Evolutionary conservation across 2,797 vertebrate species (phyloP), one percentile per base, ranked within the genome.

Genomic region (Rhinichthys osculus): DNA sequence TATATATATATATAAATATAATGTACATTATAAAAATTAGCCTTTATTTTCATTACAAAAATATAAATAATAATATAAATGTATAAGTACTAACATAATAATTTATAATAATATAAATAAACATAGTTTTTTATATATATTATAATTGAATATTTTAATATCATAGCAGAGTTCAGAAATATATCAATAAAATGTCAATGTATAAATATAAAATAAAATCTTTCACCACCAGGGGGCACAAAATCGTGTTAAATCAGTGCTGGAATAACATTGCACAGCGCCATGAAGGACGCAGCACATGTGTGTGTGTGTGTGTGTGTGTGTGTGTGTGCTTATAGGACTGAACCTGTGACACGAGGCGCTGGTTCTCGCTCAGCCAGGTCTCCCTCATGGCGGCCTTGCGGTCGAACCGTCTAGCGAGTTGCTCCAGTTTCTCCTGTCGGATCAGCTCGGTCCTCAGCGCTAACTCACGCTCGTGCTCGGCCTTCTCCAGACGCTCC

Each of bases 371-470:
- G 2, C 97, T 98, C 30, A 99, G 96, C 98, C 98, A 99, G 10
- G 97, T 98, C 92, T 99, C 98, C 76, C 98, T 97, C 95, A 99
- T 98, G 89, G 98, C 97, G 2, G 98, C 98, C 92, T 99, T 99
- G 87, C 98, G 97, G 92, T 99, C 98, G 0, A 99, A 98, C 91
- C 98, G 95, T 82, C 98, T 93, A 7, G 98, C 97, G 2, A 98
- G 95, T 92, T 98, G 97, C 93, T 99, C 98, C 95, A 99, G 96
- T 93, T 99, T 99, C 94, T 99, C 98, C 90, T 99, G 98, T 86
- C 98, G 95, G 89, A 99, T 99, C 90, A 99, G 97, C 94, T 99
- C 98, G 0, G 93, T 98, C 90, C 98, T 95, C 92, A 99, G 93
- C 50, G 97, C 98, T 93, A 98, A 95, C 95, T 99, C 98, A 87